A percentile compares a stretch with the other conserved stretches of the same genome.
These are phyloP conservation scores for Poecilus cupreus DNA, from an alignment of 2,888 invertebrate species.

Conservation along the genomic window DNA sequence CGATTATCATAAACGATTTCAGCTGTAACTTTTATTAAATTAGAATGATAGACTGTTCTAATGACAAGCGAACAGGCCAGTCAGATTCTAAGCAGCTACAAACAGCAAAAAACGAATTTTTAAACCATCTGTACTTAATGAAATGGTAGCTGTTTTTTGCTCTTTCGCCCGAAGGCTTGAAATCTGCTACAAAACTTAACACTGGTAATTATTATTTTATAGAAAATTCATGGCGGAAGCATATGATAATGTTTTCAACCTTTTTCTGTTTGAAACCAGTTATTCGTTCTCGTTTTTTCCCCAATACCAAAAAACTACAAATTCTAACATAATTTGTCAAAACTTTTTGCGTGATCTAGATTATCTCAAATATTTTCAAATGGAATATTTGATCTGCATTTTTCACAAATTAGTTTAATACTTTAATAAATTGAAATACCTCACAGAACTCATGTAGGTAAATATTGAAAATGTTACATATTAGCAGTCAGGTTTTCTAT, in stretches of 20 bases:
- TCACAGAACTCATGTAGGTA: no score
- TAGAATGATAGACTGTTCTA: background rate
- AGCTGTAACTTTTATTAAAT: background rate
- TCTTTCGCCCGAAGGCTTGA: background rate
- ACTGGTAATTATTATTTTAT: conserved; percentile 9
- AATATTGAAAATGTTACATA: no score
- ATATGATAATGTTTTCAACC: no score
- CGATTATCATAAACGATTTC: background rate
- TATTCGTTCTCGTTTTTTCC: background rate
- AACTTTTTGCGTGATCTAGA: no score
- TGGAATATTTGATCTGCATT: no score
- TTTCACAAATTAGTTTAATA: no score
- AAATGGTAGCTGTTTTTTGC: background rate
- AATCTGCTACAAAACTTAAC: conserved; percentile 24
- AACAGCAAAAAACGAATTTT: background rate
- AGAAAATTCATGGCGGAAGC: conserved; percentile 11
- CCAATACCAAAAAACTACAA: background rate
- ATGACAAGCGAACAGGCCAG: background rate
- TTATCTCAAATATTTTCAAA: no score
- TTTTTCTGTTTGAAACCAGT: background rate
- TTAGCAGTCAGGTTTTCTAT: no score
- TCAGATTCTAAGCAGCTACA: no score
- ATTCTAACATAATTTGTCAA: no score
- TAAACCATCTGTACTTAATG: background rate
- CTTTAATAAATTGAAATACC: no score